A percentile compares a stretch with the other conserved stretches of the same genome.
Evolutionary conservation across 1,140 invertebrate genomes (phyloP).

Genomic region (Drosophila nannoptera): DNA sequence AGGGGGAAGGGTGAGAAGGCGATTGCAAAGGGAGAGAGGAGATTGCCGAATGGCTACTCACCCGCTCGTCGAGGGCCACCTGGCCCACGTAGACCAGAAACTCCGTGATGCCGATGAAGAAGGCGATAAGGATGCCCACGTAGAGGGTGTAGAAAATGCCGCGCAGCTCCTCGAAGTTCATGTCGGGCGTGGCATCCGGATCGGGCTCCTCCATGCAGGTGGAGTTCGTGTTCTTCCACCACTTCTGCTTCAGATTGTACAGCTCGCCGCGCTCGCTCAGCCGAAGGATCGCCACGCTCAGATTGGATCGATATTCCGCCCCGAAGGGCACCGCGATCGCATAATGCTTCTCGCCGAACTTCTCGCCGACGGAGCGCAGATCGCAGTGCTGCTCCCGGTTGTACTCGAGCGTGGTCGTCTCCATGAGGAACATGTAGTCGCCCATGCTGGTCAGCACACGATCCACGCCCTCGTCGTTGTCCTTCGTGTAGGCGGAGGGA

Average conservation of each 20-base stretch:
- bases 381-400: conserved; percentile 92
- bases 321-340: conserved; percentile 87
- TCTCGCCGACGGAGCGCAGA: conserved; percentile 93
- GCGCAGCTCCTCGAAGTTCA: conserved; percentile 90
- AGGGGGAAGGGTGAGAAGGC: conserved; percentile 73
- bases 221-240: conserved; percentile 85
- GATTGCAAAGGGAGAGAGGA: not conserved
- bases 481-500: conserved; percentile 87
- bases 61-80: conserved; percentile 86
- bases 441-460: conserved; percentile 86
- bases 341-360: conserved; percentile 90
- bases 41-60: conserved; percentile 21
- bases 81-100: conserved; percentile 91
- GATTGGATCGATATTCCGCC: conserved; percentile 84
- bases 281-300: conserved; percentile 85
- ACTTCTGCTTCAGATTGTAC: conserved; percentile 86
- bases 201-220: conserved; percentile 52
- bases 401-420: conserved; percentile 95
- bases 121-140: conserved; percentile 83
- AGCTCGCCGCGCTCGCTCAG: conserved; percentile 88
- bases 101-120: conserved; percentile 86
- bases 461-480: conserved; percentile 89
- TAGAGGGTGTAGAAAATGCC: conserved; percentile 94
- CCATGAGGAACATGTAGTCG: conserved; percentile 96
- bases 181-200: conserved; percentile 79